Evolutionary conservation across 30 jellyfish, hydroid and myxozoan species (phyloP), one percentile per base, ranked within the genome.

Genomic region (Aurelia aurita): DNA sequence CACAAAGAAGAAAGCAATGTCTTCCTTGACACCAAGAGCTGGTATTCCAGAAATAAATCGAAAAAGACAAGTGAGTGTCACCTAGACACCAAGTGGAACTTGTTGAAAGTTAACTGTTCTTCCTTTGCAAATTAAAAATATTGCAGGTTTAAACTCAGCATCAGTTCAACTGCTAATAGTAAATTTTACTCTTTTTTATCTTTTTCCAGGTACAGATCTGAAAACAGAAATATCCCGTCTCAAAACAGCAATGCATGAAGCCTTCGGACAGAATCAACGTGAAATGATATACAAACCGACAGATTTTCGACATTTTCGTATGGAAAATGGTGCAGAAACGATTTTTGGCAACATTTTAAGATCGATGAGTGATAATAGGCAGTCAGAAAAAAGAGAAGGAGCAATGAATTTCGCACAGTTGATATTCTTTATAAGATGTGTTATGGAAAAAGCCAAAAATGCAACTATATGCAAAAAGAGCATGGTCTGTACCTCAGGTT

Each of bases 401-500:
- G 46, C 16, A 32, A 61, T 13, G 73, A 61, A 61, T 61, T 9
- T 61, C 73, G 73, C 12, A 61, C 73, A 61, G 28, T 61, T 22
- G 73, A 61, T 6, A 61, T 61, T 5, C 19, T 61, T 21, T 61
- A 61, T 61, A 61, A 61, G 18, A 61, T 61, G 73, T 61, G 73
- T 20, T 61, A 61, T 22, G 29, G 73, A 7, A 61, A 22, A 61
- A 61, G 73, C 73, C 73, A 61, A 61, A 61, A 61, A 61, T 61
- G 73, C 34, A 61, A 61, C 16, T 61, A 61, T 39, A 61, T 61
- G 73, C 73, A 61, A 61, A 61, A 61, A 61, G 73, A 61, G 12
- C 73, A 61, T 22, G 29, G 73, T 22, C 12, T 61, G 2, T 61
- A 22, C 34, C 34, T 61, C 20, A 61, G 16, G 34, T 61, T 61